phyloP scores from a whole-genome alignment of 2,797 vertebrate species.

The Loriculus beryllinus region DNA sequence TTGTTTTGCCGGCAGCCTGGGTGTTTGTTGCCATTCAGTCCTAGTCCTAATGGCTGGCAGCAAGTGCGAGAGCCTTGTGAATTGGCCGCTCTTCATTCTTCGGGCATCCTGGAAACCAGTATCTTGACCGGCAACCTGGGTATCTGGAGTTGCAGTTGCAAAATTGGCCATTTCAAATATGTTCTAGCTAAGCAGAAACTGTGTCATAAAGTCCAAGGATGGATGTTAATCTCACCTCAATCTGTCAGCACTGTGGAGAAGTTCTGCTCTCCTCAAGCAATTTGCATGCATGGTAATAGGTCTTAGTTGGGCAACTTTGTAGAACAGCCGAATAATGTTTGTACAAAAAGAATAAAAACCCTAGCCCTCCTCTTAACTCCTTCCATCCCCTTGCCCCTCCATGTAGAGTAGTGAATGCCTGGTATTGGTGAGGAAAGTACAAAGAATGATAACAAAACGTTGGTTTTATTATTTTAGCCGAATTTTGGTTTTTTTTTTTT shows the following conservation, averaged over 20 bases:
- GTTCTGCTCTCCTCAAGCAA: background rate
- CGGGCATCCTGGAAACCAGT: background rate
- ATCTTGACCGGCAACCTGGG: fast-evolving
- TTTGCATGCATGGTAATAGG: fast-evolving
- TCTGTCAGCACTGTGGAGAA: background rate
- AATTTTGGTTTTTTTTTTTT: background rate
- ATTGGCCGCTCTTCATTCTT: background rate
- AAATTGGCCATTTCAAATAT: fast-evolving
- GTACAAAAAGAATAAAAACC: background rate
- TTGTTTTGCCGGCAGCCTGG: background rate
- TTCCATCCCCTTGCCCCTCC: background rate
- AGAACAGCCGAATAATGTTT: background rate
- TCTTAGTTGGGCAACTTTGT: background rate
- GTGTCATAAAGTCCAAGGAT: background rate
- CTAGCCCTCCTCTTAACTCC: background rate
- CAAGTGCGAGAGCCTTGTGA: background rate
- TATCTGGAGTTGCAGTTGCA: background rate
- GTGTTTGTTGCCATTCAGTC: background rate
- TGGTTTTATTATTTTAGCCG: background rate
- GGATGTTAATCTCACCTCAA: background rate
- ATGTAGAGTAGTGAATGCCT: fast-evolving
- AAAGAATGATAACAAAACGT: background rate
- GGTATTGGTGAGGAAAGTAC: background rate
- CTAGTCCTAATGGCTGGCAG: background rate
- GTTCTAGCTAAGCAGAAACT: background rate